Base-by-base conservation (phyloP, 2,113 vertebrate genomes). In the Centropus bengalensis region DNA sequence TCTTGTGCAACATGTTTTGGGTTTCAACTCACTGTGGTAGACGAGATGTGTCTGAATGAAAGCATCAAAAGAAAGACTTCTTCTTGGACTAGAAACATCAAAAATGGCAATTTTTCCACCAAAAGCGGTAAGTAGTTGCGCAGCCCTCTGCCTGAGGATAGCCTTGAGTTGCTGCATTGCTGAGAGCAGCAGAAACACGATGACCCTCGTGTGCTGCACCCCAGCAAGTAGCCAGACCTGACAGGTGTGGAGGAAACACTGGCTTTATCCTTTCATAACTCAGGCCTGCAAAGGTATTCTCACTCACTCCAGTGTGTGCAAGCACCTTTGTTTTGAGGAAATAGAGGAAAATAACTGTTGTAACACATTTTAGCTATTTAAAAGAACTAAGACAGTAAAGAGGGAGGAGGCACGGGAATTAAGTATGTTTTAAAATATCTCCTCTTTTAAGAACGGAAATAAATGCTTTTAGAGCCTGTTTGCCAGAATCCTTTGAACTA, bases 161-260 rank as follows among this genome's bases (percentile, higher is more conserved):
- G 18, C 32, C 56, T 33, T 40, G 40, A 33, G 38, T 1, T 62
- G 54, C 68, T 42, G 13, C 40, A 21, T 21, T 47, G 44, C 15
- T n/a, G 15, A 44, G 54, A 79, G 67, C 28, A 52, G 18, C 38
- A 45, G 75, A 79, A 82, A 15, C 1, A 0, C 1, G 0, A 54
- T 2, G 15, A 70, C 28, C 13, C 13, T 62, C 55, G 23, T 5
- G 2, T 42, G 38, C 55, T 84, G 55, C 36, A 20, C 67, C 78
- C 55, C 32, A 84, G 85, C 45, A 74, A 0, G 0, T 8, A 23
- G 24, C 5, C 14, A 51, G 83, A 36, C n/a, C 28, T 0, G 2
- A 47, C 44, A 80, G 54, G 52, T 59, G 21, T 2, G 22, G 28
- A 84, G 19, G 22, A 79, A 80, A 33, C 6, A 7, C 0, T 55